These are phyloP conservation scores for Spodoptera exigua DNA, from an alignment of 2,888 invertebrate species.

Conservation along the genomic window DNA sequence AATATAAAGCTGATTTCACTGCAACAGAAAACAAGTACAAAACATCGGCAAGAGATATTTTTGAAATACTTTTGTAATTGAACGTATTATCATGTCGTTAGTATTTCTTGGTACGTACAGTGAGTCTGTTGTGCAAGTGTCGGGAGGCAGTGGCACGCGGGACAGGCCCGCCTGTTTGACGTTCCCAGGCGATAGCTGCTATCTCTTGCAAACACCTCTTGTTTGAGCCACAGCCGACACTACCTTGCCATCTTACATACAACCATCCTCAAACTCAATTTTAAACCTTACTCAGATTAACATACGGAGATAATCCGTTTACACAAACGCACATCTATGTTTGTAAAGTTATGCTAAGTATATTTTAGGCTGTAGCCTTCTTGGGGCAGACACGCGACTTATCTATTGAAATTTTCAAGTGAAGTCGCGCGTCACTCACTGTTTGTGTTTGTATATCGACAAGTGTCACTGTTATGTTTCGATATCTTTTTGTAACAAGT, in stretches of 20 bases:
- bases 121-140: conserved; percentile 75
- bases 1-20: no score
- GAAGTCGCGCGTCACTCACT: conserved; percentile 82
- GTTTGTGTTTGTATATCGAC: conserved; percentile 79
- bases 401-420: conserved; percentile 83
- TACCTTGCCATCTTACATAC: conserved; percentile 57
- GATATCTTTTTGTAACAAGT: conserved; percentile 68
- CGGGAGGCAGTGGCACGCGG: conserved; percentile 80
- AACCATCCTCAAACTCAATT: conserved; percentile 27
- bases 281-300: conserved; percentile 45
- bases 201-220: conserved; percentile 87
- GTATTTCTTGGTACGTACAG: conserved; percentile 67
- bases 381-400: conserved; percentile 81
- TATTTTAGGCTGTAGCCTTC: conserved; percentile 64
- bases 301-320: conserved; percentile 33
- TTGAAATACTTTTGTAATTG: no score
- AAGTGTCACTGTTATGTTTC: conserved; percentile 76
- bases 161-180: conserved; percentile 82
- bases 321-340: conserved; percentile 17
- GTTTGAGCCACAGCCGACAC: conserved; percentile 84
- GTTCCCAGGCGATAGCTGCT: conserved; percentile 88
- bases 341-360: conserved; percentile 56
- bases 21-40: no score
- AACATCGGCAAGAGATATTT: no score
- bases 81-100: conserved; percentile 18